Percentiles rank a stretch among this genome's conserved stretches.
Conservation (phyloP, 2,888 invertebrate genomes). For the Anticlea derivata region DNA sequence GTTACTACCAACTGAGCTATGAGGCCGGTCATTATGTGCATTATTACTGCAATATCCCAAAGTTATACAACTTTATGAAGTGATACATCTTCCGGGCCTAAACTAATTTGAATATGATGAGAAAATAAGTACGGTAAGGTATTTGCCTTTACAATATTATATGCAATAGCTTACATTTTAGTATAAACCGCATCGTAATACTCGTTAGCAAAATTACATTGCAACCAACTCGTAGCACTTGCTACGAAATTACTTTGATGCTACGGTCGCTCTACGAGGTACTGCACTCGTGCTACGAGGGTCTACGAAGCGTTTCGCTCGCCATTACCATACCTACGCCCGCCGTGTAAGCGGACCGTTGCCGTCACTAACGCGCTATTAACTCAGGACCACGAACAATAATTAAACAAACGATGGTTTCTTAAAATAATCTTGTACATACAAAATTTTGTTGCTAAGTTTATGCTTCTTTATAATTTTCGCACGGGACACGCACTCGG, state of each 20-base stretch:
- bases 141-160: not conserved
- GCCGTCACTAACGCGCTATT: not conserved
- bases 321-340: conserved; percentile 3
- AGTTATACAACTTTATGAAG: not conserved
- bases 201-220: not conserved
- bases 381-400: too few species aligned
- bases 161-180: not conserved
- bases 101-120: conserved; percentile 4
- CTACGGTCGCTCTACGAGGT: conserved; percentile 15
- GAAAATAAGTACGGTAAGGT: conserved; percentile 7
- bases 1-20: too few species aligned
- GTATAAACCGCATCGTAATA: not conserved
- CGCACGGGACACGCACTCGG: too few species aligned
- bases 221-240: conserved; percentile 4
- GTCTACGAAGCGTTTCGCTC: conserved; percentile 4
- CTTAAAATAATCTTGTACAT: not conserved
- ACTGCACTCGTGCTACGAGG: conserved; percentile 8
- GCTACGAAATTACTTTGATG: conserved; percentile 4
- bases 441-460: too few species aligned
- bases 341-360: not conserved
- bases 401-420: too few species aligned
- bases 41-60: not conserved
- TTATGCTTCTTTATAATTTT: too few species aligned
- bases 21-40: too few species aligned
- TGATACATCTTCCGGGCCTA: not conserved